A percentile compares a stretch with the other conserved stretches of the same genome.
Conservation (phyloP, 2,797 vertebrate species). For the Sphenopsis melanotis region DNA sequence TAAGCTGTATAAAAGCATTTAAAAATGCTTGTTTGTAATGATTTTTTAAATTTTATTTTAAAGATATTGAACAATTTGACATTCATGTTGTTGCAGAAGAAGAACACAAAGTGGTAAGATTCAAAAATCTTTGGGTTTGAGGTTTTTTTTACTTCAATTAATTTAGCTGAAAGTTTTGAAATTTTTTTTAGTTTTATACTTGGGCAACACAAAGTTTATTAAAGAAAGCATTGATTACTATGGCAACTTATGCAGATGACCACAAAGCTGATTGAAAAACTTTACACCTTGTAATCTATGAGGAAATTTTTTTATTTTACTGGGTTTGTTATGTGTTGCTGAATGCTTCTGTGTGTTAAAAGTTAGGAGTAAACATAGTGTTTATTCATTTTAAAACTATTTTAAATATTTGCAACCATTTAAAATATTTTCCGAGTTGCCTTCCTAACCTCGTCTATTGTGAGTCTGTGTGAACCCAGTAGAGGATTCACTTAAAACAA, state of each 20-base stretch:
- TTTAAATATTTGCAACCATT: background rate
- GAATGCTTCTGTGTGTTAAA: background rate
- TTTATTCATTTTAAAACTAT: background rate
- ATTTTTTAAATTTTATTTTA: slow-evolving; percentile 9
- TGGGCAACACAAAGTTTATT: background rate
- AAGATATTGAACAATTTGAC: slow-evolving; percentile 90
- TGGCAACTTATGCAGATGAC: background rate
- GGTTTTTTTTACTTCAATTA: background rate
- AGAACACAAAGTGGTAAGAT: slow-evolving; percentile 86
- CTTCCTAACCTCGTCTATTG: background rate
- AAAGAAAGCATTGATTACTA: background rate
- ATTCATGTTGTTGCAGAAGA: slow-evolving; percentile 81
- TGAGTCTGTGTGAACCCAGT: background rate
- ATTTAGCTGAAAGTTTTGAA: background rate
- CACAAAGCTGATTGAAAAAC: background rate
- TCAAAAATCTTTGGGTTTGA: background rate
- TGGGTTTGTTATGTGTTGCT: background rate
- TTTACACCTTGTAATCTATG: background rate
- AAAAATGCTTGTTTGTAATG: background rate
- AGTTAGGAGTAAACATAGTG: background rate
- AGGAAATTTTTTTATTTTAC: background rate
- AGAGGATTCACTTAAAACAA: background rate
- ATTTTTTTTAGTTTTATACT: background rate
- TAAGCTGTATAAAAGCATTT: background rate
- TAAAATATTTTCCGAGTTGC: background rate